Conservation (phyloP, 2,113 vertebrate species). For the Malurus melanocephalus region DNA sequence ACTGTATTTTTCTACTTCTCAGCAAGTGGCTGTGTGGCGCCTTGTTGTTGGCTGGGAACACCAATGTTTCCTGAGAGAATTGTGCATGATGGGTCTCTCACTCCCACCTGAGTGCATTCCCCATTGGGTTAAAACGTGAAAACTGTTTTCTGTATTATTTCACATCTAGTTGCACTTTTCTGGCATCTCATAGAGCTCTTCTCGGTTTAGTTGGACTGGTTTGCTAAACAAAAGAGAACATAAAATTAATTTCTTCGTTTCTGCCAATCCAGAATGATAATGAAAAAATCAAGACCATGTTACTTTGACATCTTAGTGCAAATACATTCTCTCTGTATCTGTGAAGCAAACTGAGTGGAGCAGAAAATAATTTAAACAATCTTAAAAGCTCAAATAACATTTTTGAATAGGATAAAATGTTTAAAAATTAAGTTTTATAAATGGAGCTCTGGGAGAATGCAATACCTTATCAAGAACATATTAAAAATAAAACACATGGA, state of each 20-base stretch:
- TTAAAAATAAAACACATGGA: neutral
- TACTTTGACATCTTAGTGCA: neutral
- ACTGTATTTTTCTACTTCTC: neutral
- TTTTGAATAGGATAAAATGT: neutral
- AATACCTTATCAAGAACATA: neutral
- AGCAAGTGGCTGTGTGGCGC: neutral
- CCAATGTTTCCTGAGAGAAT: neutral
- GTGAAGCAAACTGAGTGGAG: neutral
- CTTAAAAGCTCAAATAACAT: neutral
- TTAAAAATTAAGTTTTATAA: slow-evolving; percentile 1
- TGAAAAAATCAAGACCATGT: neutral
- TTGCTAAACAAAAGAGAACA: neutral
- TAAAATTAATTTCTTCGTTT: slow-evolving; percentile 2
- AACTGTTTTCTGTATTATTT: neutral
- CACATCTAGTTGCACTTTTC: neutral
- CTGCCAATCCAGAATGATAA: neutral
- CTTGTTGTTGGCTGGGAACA: neutral
- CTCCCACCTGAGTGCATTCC: neutral
- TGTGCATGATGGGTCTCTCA: rapidly evolving
- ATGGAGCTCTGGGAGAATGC: neutral
- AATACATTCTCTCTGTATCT: neutral
- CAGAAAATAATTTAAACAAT: neutral
- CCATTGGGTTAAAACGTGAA: neutral
- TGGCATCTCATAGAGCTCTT: neutral
- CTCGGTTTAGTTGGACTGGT: neutral